Evolutionary conservation across 2,113 vertebrate genomes (phyloP).

Genomic region (Phrynosoma platyrhinos): DNA sequence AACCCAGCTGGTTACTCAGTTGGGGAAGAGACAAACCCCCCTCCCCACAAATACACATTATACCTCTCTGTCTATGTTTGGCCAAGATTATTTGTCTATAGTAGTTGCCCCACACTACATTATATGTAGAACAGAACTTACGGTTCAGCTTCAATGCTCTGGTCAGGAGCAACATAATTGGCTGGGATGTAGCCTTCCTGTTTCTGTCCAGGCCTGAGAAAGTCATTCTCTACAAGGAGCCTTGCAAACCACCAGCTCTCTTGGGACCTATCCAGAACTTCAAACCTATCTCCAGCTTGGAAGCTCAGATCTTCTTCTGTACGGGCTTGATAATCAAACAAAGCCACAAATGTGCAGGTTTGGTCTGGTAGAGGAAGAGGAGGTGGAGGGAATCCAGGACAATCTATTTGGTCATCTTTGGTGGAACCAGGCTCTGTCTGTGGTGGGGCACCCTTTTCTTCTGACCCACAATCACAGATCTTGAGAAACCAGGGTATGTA

Average conservation of each 20-base stretch:
- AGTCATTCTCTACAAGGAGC: slow-evolving; percentile 77
- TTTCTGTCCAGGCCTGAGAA: slow-evolving; percentile 48
- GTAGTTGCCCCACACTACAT: background rate
- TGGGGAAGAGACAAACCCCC: no score
- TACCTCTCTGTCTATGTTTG: no score
- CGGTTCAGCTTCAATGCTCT: slow-evolving; percentile 90
- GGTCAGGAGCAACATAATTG: slow-evolving; percentile 90
- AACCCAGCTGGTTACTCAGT: no score
- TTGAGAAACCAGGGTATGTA: slow-evolving; percentile 62
- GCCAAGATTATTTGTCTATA: background rate
- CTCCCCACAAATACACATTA: no score
- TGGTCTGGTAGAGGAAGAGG: background rate
- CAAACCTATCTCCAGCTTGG: slow-evolving; percentile 82
- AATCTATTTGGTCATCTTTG: no score
- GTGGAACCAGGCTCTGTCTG: no score
- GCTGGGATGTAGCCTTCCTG: slow-evolving; percentile 89
- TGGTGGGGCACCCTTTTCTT: slow-evolving; percentile 20
- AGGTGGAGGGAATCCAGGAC: slow-evolving; percentile 8
- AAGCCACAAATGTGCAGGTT: slow-evolving; percentile 79
- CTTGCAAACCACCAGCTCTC: slow-evolving; percentile 90
- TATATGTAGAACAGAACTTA: slow-evolving; percentile 74
- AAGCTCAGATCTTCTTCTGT: slow-evolving; percentile 92
- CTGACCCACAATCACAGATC: background rate
- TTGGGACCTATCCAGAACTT: slow-evolving; percentile 76
- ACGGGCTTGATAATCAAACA: slow-evolving; percentile 90